Evolutionary conservation across 2,888 invertebrate genomes (phyloP).

Genomic region (Dryadula phaetusa): DNA sequence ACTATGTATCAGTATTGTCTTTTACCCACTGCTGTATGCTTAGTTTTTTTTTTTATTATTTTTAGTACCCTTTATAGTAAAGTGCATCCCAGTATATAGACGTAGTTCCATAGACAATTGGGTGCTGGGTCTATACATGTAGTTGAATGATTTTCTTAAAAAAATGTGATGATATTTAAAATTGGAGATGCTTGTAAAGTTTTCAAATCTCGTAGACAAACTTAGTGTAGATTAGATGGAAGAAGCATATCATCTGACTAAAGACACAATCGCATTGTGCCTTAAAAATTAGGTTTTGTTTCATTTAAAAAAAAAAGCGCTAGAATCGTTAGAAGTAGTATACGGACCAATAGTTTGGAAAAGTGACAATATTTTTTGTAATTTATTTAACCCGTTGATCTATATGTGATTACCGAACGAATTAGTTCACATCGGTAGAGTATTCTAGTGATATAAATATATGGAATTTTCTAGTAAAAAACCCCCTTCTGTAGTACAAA

Average conservation of each 20-base stretch:
- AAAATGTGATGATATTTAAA: slow-evolving; percentile 54
- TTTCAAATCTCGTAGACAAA: slow-evolving; percentile 65
- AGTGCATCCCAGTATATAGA: slow-evolving; percentile 82
- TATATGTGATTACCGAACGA: slow-evolving; percentile 48
- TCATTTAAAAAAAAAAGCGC: slow-evolving; percentile 50
- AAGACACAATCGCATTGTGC: slow-evolving; percentile 79
- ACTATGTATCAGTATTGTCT: slow-evolving; percentile 63
- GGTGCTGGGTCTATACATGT: slow-evolving; percentile 73
- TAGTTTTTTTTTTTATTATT: slow-evolving; percentile 60
- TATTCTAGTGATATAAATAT: slow-evolving; percentile 61
- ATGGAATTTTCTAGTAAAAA: slow-evolving; percentile 48
- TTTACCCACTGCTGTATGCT: slow-evolving; percentile 55
- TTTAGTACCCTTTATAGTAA: slow-evolving; percentile 67
- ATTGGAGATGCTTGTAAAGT: slow-evolving; percentile 58
- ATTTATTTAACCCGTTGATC: slow-evolving; percentile 68
- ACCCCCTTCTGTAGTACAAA: slow-evolving; percentile 78
- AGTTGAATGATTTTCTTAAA: slow-evolving; percentile 57
- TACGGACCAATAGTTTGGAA: slow-evolving; percentile 77
- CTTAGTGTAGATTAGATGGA: slow-evolving; percentile 59
- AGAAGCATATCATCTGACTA: slow-evolving; percentile 72
- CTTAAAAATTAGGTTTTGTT: slow-evolving; percentile 65
- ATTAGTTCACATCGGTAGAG: slow-evolving; percentile 58
- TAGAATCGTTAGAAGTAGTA: slow-evolving; percentile 64
- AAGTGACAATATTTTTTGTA: slow-evolving; percentile 78
- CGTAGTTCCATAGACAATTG: slow-evolving; percentile 67